Evolutionary conservation across 53 echinoderm and acorn worm species (phyloP), one percentile per base, ranked within the genome.

Genomic region (Henricia sp.): DNA sequence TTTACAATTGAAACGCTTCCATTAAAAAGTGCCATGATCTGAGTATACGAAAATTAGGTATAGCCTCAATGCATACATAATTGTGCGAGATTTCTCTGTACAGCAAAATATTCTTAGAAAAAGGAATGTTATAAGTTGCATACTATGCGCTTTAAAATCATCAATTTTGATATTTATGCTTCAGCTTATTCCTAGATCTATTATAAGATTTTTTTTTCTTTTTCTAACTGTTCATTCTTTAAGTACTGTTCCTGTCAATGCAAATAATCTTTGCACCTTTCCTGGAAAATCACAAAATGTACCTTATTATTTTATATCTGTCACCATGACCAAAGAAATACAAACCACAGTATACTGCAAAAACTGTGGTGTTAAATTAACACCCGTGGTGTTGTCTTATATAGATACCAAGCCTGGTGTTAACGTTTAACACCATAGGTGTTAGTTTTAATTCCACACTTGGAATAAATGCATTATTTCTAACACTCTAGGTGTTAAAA

Each of bases 71-170:
- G n/a, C 10, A 1, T 46, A 46, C 3, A 24, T 6, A 23, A 24
- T 27, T 36, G 1, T 23, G 37, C 27, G 16, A 3, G 14, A 44
- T 44, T 28, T 70, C 24, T 70, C 24, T 70, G 70, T 70, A 70
- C 70, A 70, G 67, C 33, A 60, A 60, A 60, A 3, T 60, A 34
- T 30, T 70, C n/a, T 42, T 43, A 43, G 3, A 70, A 70, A 27
- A 70, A 44, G 70, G 70, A 70, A 70, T 70, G 70, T 70, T 3
- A 60, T 32, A 60, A 32, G 33, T 13, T 60, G 30, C 33, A 9
- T 19, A 26, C 8, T 23, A 56, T 26, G 24, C 24, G 56, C n/a
- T 56, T 26, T 23, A n/a, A 56, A 21, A 14, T 9, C 24, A 56
- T 10, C 46, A 14, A 10, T 46, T 10, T 14, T 6, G 14, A 27